Evolutionary conservation across 2,113 vertebrate genomes (phyloP).

Genomic region (Dicerorhinus sumatrensis): DNA sequence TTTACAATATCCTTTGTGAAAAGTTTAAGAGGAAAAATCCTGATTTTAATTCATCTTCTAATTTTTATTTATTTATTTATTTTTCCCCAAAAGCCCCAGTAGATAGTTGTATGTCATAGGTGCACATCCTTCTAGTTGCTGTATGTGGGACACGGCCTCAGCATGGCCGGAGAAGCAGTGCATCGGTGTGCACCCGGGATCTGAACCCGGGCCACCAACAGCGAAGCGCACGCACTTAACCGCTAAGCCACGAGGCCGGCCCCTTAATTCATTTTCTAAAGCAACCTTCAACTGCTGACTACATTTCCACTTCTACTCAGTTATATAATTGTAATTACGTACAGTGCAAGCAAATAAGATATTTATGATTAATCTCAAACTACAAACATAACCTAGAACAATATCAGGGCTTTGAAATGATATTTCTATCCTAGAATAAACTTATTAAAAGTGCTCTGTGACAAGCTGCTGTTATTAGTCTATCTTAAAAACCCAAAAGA

Average conservation of each 20-base stretch:
- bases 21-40: conserved; percentile 2
- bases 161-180: too few species aligned
- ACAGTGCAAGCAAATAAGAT: not conserved
- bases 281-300: conserved; percentile 43
- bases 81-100: too few species aligned
- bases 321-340: conserved; percentile 34
- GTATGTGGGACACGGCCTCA: too few species aligned
- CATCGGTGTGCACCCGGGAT: too few species aligned
- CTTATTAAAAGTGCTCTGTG: not conserved
- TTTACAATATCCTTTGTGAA: conserved; percentile 43
- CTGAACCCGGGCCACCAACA: too few species aligned
- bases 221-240: too few species aligned
- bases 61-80: not conserved
- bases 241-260: too few species aligned
- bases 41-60: conserved; percentile 41
- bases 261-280: conserved; percentile 42
- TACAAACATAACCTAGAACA: not conserved
- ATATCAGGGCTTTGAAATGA: not conserved
- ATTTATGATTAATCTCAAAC: conserved; percentile 50
- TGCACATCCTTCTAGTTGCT: too few species aligned
- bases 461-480: not conserved
- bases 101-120: too few species aligned
- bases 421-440: conserved; percentile 21
- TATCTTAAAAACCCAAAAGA: not conserved
- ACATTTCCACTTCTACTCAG: conserved; percentile 41